phyloP scores from a whole-genome alignment of 2,888 invertebrate genomes.

The Kryphioiulus occultus region DNA sequence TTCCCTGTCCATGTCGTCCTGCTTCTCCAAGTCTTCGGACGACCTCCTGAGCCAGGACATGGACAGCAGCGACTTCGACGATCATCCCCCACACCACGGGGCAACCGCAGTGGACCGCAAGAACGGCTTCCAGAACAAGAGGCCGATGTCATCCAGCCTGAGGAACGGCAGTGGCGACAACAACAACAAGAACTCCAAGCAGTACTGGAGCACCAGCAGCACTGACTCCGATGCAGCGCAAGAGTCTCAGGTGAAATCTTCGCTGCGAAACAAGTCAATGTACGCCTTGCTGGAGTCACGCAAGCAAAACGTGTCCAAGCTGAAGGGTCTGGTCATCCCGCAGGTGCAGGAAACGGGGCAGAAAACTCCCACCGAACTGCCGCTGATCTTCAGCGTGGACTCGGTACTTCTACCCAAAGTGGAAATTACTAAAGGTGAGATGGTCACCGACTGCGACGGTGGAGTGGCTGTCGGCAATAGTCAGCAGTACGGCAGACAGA shows the following conservation, averaged over 20 bases:
- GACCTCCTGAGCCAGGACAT: slow-evolving; percentile 47
- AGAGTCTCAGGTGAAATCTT: background rate
- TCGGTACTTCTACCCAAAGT: slow-evolving; percentile 63
- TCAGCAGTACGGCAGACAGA: slow-evolving; percentile 45
- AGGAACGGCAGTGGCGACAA: background rate
- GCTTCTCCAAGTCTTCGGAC: slow-evolving; percentile 51
- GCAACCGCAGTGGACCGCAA: background rate
- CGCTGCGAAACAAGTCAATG: slow-evolving; percentile 65
- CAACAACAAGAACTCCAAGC: background rate
- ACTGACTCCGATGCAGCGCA: slow-evolving; percentile 16
- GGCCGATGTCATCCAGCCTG: background rate
- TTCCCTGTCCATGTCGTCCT: slow-evolving; percentile 48
- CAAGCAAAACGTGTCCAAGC: slow-evolving; percentile 80
- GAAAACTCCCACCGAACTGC: slow-evolving; percentile 68
- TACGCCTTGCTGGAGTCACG: slow-evolving; percentile 82
- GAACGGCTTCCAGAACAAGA: background rate
- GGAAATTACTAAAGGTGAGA: background rate
- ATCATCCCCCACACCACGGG: background rate
- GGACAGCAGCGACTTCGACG: slow-evolving; percentile 46
- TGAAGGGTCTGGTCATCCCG: slow-evolving; percentile 87
- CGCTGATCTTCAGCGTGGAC: slow-evolving; percentile 81
- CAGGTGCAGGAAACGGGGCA: slow-evolving; percentile 68
- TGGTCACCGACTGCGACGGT: background rate
- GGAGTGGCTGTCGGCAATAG: background rate
- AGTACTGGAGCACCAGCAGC: slow-evolving; percentile 47